A percentile compares a stretch with the other conserved stretches of the same genome.
These are phyloP conservation scores for Arbacia lixula DNA, from an alignment of 53 echinoderm and acorn worm species.

Conservation along the genomic window DNA sequence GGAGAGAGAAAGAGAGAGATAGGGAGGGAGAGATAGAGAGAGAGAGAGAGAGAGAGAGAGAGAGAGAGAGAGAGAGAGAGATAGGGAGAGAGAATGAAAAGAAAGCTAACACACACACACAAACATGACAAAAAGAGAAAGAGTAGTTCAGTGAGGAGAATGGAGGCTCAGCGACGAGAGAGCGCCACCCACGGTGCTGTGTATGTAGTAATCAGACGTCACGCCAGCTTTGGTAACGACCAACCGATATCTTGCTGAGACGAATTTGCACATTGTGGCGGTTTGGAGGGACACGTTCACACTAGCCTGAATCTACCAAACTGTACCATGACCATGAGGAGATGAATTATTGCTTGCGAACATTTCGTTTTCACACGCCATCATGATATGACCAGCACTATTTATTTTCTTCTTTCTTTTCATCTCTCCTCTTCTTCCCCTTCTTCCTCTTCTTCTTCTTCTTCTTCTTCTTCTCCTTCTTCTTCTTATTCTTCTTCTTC, in stretches of 20 bases:
- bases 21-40: too few species aligned
- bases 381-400: background rate
- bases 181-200: background rate
- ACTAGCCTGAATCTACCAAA: too few species aligned
- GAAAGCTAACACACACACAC: background rate
- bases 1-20: too few species aligned
- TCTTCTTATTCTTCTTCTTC: background rate
- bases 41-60: too few species aligned
- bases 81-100: too few species aligned
- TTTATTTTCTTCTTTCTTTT: background rate
- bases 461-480: too few species aligned
- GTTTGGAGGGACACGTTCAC: background rate
- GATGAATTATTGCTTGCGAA: too few species aligned
- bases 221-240: conserved; percentile 33
- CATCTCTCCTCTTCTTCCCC: background rate
- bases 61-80: too few species aligned
- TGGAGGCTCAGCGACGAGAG: background rate
- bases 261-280: conserved; percentile 29
- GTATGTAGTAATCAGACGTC: conserved; percentile 19
- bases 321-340: background rate
- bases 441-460: background rate
- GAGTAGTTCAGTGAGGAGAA: background rate
- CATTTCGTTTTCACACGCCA: too few species aligned
- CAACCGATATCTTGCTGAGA: conserved; percentile 41
- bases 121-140: background rate